These are phyloP conservation scores for Schizopygopsis pylzovi DNA, from an alignment of 2,797 vertebrate genomes.

Conservation along the genomic window DNA sequence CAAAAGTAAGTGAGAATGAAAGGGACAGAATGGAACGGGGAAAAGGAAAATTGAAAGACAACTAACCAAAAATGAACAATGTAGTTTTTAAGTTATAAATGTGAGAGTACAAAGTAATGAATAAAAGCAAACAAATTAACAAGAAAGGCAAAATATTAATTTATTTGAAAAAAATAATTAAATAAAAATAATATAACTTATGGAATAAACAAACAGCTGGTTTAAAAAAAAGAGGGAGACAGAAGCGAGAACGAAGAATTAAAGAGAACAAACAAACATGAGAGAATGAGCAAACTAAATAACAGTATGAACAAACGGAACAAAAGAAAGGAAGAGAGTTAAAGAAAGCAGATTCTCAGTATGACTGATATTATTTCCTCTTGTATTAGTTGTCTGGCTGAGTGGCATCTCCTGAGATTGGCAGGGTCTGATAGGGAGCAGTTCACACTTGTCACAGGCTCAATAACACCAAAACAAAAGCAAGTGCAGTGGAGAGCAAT, in stretches of 20 bases:
- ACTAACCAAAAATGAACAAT: no score
- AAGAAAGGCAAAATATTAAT: background rate
- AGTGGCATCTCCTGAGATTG: constrained; percentile 54
- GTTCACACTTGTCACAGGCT: constrained; percentile 49
- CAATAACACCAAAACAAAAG: constrained; percentile 56
- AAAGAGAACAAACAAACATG: background rate
- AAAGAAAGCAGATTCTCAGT: constrained; percentile 41
- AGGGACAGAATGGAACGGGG: no score
- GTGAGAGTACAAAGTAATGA: background rate
- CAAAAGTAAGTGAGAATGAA: no score
- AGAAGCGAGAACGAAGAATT: background rate
- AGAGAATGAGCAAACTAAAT: background rate
- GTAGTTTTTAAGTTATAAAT: no score
- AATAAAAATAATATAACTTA: background rate
- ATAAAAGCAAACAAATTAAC: background rate
- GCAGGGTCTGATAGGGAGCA: constrained; percentile 54
- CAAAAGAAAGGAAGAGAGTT: background rate
- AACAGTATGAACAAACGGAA: background rate
- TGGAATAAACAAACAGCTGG: background rate
- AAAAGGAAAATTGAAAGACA: background rate
- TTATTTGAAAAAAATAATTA: background rate
- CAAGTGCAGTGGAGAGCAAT: constrained; percentile 24
- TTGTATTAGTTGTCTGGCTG: constrained; percentile 46
- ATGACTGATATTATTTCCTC: constrained; percentile 51
- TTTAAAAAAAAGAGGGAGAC: background rate